These are phyloP conservation scores for Phyllopteryx taeniolatus DNA, from an alignment of 2,113 vertebrate genomes.

Conservation along the genomic window DNA sequence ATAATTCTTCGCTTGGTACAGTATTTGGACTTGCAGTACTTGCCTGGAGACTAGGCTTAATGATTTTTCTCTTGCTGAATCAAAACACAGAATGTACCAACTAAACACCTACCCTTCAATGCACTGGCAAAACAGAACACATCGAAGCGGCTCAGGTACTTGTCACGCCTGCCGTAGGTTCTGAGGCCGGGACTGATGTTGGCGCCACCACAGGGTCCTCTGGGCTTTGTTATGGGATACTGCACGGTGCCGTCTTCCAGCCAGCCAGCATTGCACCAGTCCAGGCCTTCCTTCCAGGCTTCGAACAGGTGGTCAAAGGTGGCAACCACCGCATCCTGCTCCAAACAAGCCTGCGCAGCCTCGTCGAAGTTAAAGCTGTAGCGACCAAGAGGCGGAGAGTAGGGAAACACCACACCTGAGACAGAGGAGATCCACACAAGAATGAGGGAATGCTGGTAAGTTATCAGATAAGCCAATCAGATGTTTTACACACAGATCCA, in stretches of 20 bases:
- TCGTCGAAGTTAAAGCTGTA: conserved; percentile 86
- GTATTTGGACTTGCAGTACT: no score
- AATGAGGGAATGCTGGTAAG: no score
- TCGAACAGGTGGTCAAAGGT: conserved; percentile 83
- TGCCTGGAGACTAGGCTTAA: no score
- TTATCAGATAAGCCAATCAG: no score
- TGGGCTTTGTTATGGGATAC: conserved; percentile 89
- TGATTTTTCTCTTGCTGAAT: no score
- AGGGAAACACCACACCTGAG: conserved; percentile 91
- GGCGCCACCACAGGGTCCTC: conserved; percentile 85
- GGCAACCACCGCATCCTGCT: conserved; percentile 83
- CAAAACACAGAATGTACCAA: neutral
- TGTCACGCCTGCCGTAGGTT: conserved; percentile 86
- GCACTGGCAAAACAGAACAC: conserved; percentile 88
- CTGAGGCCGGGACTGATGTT: conserved; percentile 81
- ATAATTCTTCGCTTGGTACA: no score
- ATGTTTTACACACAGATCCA: no score
- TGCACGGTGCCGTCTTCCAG: conserved; percentile 88
- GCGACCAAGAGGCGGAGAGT: conserved; percentile 79
- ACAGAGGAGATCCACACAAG: conserved; percentile 11
- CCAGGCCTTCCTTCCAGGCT: conserved; percentile 84
- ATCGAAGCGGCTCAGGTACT: conserved; percentile 79
- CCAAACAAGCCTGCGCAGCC: conserved; percentile 78
- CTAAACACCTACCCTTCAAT: conserved; percentile 75
- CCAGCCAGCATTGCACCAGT: conserved; percentile 99